A percentile compares a stretch with the other conserved stretches of the same genome.
phyloP scores from a whole-genome alignment of 2,797 vertebrate species.

The Graptemys geographica region DNA sequence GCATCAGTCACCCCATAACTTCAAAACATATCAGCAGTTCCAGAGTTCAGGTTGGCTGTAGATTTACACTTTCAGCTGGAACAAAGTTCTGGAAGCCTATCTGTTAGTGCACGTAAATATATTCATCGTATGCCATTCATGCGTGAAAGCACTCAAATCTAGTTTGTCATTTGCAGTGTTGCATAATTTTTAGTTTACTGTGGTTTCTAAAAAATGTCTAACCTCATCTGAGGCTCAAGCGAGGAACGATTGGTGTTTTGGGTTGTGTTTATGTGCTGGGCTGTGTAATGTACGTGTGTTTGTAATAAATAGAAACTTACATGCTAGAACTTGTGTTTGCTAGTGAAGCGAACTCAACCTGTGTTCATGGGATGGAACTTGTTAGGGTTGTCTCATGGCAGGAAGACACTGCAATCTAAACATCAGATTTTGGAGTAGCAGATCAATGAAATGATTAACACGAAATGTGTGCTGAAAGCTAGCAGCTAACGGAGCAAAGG shows the following conservation, averaged over 20 bases:
- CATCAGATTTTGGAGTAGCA: neutral
- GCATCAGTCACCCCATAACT: neutral
- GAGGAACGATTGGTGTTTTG: neutral
- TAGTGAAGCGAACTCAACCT: neutral
- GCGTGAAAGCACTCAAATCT: neutral
- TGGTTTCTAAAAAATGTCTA: neutral
- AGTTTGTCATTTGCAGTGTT: neutral
- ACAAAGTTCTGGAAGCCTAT: neutral
- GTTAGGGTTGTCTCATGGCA: neutral
- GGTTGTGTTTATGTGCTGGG: neutral
- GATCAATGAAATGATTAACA: neutral
- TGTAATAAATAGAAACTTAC: neutral
- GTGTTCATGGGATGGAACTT: neutral
- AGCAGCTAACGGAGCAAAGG: neutral
- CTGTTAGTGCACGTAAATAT: neutral
- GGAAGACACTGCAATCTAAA: neutral
- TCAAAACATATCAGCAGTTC: neutral
- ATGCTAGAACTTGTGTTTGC: neutral
- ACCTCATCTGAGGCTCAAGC: neutral
- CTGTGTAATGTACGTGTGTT: neutral
- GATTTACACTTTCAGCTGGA: neutral
- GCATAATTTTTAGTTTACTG: neutral
- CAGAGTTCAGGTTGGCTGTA: neutral
- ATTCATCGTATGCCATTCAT: neutral
- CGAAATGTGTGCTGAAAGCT: neutral